Percentiles rank a stretch among this genome's conserved stretches.
Evolutionary conservation across 2,113 vertebrate species (phyloP).

Genomic region (Tichodroma muraria): DNA sequence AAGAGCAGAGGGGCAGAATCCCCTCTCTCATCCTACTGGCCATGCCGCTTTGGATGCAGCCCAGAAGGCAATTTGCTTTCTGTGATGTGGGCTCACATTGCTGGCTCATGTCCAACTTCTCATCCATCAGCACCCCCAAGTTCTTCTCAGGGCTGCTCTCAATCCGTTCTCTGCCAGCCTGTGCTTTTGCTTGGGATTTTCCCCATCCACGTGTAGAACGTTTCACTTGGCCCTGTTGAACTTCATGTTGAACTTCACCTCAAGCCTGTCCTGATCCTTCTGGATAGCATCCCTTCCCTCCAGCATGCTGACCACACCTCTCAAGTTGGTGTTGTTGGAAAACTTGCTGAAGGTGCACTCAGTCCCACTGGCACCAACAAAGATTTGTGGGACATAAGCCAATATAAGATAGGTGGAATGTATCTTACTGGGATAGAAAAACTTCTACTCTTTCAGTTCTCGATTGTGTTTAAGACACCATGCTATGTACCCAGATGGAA

Average conservation of each 20-base stretch:
- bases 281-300: neutral
- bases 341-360: neutral
- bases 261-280: neutral
- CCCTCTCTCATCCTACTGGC: neutral
- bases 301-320: neutral
- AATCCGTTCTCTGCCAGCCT: neutral
- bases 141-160: neutral
- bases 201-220: rapidly evolving
- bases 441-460: neutral
- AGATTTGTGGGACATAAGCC: neutral
- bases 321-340: neutral
- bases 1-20: neutral
- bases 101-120: neutral
- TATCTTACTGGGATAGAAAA: neutral
- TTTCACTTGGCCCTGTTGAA: neutral
- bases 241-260: neutral
- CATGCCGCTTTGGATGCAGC: neutral
- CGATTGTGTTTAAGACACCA: neutral
- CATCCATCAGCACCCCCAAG: neutral
- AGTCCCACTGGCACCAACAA: neutral
- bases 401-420: rapidly evolving
- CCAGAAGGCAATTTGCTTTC: neutral
- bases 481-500: neutral
- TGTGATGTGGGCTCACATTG: neutral
- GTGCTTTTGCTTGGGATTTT: neutral